Conservation (phyloP, 2,113 vertebrate genomes). For the Alligator sinensis region DNA sequence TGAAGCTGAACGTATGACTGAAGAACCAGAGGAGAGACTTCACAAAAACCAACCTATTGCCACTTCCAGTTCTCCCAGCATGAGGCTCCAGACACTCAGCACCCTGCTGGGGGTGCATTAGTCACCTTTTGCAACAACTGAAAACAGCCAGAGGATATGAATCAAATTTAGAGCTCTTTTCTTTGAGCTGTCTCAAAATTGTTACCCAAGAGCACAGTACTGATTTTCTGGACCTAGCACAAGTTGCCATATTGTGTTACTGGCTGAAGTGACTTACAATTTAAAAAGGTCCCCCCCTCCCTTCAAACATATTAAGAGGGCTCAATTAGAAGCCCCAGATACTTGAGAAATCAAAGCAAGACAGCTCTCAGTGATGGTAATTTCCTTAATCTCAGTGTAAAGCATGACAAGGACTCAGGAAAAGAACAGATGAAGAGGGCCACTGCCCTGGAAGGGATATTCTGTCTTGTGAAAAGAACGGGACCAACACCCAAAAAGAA, state of each 20-base stretch:
- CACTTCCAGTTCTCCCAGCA: background rate
- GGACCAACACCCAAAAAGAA: background rate
- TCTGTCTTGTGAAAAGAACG: background rate
- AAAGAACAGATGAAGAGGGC: background rate
- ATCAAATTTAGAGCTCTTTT: background rate
- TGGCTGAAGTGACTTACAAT: background rate
- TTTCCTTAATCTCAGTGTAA: background rate
- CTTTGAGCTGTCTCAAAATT: background rate
- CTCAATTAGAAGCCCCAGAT: background rate
- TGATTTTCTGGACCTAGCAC: background rate
- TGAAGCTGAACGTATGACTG: background rate
- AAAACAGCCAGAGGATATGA: background rate
- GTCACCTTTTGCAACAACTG: background rate
- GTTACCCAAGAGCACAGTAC: background rate
- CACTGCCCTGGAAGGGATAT: background rate
- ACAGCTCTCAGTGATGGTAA: background rate
- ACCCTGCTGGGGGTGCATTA: background rate
- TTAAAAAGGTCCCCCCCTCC: background rate
- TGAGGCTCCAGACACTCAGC: background rate
- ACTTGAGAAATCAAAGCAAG: background rate
- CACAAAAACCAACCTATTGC: background rate
- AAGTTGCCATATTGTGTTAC: background rate
- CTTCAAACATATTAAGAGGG: background rate
- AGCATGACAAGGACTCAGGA: background rate
- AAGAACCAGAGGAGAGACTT: background rate